Base-by-base conservation (phyloP, 2,888 invertebrate genomes). In the Chalcis sispes region DNA sequence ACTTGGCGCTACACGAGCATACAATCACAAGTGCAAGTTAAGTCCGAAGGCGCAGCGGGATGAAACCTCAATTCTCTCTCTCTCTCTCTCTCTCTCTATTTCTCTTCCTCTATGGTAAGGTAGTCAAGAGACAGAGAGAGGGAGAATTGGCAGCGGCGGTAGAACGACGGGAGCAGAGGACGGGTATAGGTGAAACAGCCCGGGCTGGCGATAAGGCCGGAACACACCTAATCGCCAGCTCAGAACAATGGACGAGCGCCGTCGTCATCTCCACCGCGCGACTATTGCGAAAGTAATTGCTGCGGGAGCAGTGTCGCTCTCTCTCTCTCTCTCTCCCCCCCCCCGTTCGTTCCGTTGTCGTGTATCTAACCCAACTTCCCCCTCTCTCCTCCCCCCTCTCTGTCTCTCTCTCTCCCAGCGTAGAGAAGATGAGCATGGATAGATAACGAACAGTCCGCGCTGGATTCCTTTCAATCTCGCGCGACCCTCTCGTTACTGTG, bases 221-320 rank as follows among this genome's bases (percentile, higher is more conserved):
- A 81, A 82, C 82, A 83, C 81, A 83, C 83, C 85, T 85, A 86
- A 87, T 87, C 84, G 84, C 83, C 82, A 59, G 82, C 81, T 52
- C 75, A 80, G 84, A 84, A 88, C 87, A 87, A 87, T 86, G 84
- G 82, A 83, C 81, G 81, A 81, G 83, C 84, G 83, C 84, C 86
- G 85, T 85, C 72, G 72, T 72, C 67, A 69, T 69, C 25, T 15
- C 8, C 18, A 18, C 58, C 18, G 36, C 85, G 82, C 82, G 83
- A 86, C 85, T 86, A 84, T 86, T 85, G 85, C 83, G 79, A 83
- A 85, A 85, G 85, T 87, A 85, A 87, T 87, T 86, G 75, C 71
- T 61, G 59, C 65, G 65, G 54, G 52, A 61, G 62, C 40, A 50
- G 27, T 32, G 56, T 32, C 32, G 56, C 27, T 54, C 50, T 52